Base-by-base conservation (phyloP, 1,140 invertebrate genomes). In the Pseudomyrmex sp. region DNA sequence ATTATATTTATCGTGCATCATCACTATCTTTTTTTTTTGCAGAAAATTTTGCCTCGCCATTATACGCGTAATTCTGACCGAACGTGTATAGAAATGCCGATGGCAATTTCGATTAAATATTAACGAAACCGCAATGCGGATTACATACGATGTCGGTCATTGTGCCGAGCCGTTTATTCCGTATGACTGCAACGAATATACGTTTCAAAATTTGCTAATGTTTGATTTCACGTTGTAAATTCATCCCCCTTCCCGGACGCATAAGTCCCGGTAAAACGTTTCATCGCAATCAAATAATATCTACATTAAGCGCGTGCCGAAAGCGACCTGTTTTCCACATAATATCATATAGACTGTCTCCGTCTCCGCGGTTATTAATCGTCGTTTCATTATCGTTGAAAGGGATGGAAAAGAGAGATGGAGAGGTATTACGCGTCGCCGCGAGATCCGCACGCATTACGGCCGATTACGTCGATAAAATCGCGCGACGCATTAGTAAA, bases 401-500 rank as follows among this genome's bases (percentile, higher is more conserved):
- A 44, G 20, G 26, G 26, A 13, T 7, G 8, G 13, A n/a, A 18
- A 9, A 5, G 13, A n/a, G 23, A n/a, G 23, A 8, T 10, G 1
- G 18, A 26, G 72, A 52, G n/a, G 54, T 59, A 61, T 66, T 73
- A 73, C 46, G 46, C 62, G 54, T 58, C 80, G 79, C 82, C 46
- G 80, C 46, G 80, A 85, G 69, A 85, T 85, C 62, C 80, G 80
- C 26, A 65, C 61, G 69, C 62, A 75, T 85, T 83, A 85, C 72
- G 69, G 46, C 23, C 80, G 84, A 85, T 85, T 85, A 85, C 80
- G 48, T 62, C 48, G 84, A 85, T 85, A 85, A 85, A 75, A 83
- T 85, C 83, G 61, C 62, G 26, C 69, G 69, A 83, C 68, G 62
- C 83, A 74, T 85, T 83, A 85, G 61, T 65, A 56, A 26, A 26